These are phyloP conservation scores for Meloe dianella DNA, from an alignment of 2,888 invertebrate species.

Conservation along the genomic window DNA sequence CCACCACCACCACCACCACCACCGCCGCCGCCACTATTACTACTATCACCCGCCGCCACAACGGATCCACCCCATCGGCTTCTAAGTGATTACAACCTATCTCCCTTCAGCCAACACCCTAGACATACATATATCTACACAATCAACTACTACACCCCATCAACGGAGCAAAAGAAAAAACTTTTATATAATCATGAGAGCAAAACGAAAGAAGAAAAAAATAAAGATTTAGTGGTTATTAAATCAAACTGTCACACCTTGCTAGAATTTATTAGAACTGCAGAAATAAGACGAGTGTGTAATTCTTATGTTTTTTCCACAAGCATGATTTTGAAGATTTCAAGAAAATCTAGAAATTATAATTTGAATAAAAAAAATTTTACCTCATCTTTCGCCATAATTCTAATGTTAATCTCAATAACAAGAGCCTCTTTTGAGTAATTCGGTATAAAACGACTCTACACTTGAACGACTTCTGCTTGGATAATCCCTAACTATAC, in stretches of 20 bases:
- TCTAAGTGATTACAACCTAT: constrained; percentile 28
- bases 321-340: too few species aligned
- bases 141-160: background rate
- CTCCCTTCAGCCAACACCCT: constrained; percentile 17
- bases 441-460: background rate
- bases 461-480: background rate
- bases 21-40: background rate
- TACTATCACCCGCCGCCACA: background rate
- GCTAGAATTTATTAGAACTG: too few species aligned
- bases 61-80: constrained; percentile 32
- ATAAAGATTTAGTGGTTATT: background rate
- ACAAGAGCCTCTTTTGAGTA: background rate
- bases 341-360: background rate
- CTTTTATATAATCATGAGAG: background rate
- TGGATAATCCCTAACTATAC: background rate
- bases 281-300: too few species aligned
- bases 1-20: background rate
- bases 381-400: constrained; percentile 13
- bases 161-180: background rate
- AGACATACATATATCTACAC: background rate
- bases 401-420: background rate
- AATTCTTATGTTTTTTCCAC: too few species aligned
- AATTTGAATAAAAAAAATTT: background rate
- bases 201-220: background rate
- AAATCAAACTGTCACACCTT: constrained; percentile 7